These are phyloP conservation scores for Tetramorium bicarinatum DNA, from an alignment of 2,888 invertebrate genomes.

Conservation along the genomic window DNA sequence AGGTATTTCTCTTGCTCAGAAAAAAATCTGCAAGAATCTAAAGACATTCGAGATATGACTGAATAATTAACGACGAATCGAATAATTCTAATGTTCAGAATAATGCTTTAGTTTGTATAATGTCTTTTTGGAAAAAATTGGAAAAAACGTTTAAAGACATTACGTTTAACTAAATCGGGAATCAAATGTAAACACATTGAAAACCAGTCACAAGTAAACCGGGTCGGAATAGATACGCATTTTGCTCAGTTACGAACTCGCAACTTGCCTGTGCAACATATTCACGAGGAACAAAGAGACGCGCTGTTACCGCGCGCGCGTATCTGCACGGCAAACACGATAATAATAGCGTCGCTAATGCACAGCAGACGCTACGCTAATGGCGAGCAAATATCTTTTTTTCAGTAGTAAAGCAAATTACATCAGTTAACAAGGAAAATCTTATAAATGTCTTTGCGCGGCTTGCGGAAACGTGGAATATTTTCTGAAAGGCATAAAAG, in stretches of 20 bases:
- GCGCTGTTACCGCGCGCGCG: conserved; percentile 46
- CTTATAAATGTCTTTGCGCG: conserved; percentile 29
- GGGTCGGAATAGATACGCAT: conserved; percentile 45
- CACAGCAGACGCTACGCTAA: conserved; percentile 50
- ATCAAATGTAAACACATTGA: neutral
- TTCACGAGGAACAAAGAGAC: conserved; percentile 50
- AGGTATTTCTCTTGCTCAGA: neutral
- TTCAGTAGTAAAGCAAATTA: conserved; percentile 40
- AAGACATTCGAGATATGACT: neutral
- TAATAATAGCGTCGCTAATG: conserved; percentile 59
- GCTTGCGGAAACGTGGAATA: neutral
- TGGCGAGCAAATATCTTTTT: conserved; percentile 53
- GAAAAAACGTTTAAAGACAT: neutral
- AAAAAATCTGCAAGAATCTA: neutral
- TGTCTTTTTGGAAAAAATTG: neutral
- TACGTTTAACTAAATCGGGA: neutral
- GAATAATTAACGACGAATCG: neutral
- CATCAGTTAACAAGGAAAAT: conserved; percentile 47
- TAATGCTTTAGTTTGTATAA: neutral
- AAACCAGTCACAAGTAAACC: conserved; percentile 18
- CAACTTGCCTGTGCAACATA: conserved; percentile 37
- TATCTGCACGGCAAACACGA: conserved; percentile 54
- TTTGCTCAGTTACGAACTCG: conserved; percentile 45
- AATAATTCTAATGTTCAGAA: neutral
- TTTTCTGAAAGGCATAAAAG: neutral